Evolutionary conservation across 2,113 vertebrate species (phyloP).

Genomic region (Carassius carassius): DNA sequence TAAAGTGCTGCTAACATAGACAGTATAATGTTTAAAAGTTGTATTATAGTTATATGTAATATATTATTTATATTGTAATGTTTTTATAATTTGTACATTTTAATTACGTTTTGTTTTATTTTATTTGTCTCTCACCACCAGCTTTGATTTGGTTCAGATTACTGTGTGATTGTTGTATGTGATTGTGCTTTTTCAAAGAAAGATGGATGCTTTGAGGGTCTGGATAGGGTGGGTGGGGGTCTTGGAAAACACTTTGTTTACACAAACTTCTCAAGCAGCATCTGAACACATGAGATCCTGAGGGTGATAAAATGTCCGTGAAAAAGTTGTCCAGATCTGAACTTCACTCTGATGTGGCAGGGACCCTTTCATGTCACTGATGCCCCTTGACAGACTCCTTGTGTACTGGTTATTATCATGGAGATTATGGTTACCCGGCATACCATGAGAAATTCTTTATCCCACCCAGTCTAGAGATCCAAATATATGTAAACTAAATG

Average conservation of each 20-base stretch:
- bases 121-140: not conserved
- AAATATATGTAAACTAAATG: not conserved
- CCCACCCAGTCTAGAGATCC: not conserved
- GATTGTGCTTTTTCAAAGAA: not conserved
- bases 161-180: not conserved
- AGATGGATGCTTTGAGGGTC: constrained; percentile 19
- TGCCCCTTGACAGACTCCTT: constrained; percentile 59
- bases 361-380: constrained; percentile 52
- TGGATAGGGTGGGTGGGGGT: constrained; percentile 24
- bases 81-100: too few relatives aligned
- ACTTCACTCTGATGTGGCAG: constrained; percentile 26
- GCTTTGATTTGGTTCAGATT: not conserved
- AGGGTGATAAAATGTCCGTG: constrained; percentile 2
- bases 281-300: constrained; percentile 40
- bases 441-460: not conserved
- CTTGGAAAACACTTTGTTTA: constrained; percentile 35
- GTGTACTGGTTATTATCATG: constrained; percentile 11
- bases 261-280: constrained; percentile 14
- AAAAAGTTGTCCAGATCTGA: constrained; percentile 40
- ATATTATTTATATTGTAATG: not conserved
- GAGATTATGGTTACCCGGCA: constrained; percentile 3
- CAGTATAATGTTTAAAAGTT: not conserved
- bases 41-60: not conserved
- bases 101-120: not conserved
- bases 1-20: not conserved